Evolutionary conservation across 2,113 vertebrate species (phyloP).

Genomic region (Platysteira castanea): DNA sequence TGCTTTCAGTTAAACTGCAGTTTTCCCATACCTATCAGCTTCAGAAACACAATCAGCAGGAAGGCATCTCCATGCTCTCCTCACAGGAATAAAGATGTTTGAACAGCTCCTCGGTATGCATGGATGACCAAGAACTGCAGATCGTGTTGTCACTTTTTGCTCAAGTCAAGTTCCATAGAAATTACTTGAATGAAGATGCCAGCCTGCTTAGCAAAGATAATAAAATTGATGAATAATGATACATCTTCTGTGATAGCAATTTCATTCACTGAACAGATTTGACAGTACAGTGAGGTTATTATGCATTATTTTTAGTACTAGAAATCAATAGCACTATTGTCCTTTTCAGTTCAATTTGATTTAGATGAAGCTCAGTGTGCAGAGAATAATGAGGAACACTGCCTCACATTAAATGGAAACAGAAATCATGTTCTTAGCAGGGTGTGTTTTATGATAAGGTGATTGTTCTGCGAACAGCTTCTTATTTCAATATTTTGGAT

Average conservation of each 20-base stretch:
- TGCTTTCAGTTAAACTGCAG: background rate
- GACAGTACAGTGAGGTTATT: constrained; percentile 51
- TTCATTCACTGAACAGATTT: constrained; percentile 47
- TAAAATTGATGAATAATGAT: constrained; percentile 55
- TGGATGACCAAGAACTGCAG: background rate
- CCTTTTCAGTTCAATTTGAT: constrained; percentile 59
- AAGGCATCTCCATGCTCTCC: background rate
- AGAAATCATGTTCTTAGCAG: constrained; percentile 54
- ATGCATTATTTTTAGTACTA: constrained; percentile 59
- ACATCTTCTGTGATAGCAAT: constrained; percentile 33
- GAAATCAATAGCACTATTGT: constrained; percentile 65
- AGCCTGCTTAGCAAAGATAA: constrained; percentile 2
- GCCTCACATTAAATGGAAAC: constrained; percentile 40
- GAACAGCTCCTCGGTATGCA: background rate
- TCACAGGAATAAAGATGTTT: background rate
- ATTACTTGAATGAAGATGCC: constrained; percentile 21
- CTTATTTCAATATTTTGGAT: constrained; percentile 56
- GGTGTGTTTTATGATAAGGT: constrained; percentile 46
- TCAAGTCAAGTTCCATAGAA: constrained; percentile 2
- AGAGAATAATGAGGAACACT: constrained; percentile 41
- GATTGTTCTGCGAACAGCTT: constrained; percentile 9
- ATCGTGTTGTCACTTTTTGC: background rate
- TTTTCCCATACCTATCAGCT: background rate
- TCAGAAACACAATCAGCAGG: background rate
- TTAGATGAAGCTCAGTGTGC: constrained; percentile 41